phyloP scores from a whole-genome alignment of 2,888 invertebrate species.

The Mythimna ferrago region DNA sequence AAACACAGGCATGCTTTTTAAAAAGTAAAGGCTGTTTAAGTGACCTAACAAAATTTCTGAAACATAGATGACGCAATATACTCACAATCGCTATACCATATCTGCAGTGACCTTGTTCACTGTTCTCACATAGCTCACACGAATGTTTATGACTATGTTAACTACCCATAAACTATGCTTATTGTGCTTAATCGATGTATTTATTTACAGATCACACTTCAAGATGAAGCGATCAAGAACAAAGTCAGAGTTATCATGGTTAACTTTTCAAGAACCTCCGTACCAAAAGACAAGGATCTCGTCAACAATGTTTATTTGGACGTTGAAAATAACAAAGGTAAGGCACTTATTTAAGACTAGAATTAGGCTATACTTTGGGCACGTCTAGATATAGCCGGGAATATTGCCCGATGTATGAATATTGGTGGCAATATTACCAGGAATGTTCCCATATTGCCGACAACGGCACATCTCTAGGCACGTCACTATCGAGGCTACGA shows the following conservation, averaged over 20 bases:
- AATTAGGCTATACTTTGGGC: background rate
- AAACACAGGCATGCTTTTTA: background rate
- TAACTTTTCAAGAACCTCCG: constrained; percentile 76
- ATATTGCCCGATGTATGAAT: too few species aligned
- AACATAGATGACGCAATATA: constrained; percentile 30
- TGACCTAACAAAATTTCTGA: background rate
- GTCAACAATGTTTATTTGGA: constrained; percentile 86
- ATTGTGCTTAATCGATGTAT: constrained; percentile 1
- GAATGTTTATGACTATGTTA: background rate
- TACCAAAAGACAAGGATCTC: constrained; percentile 82
- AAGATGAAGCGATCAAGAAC: constrained; percentile 88
- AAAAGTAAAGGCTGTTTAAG: background rate
- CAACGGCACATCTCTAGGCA: too few species aligned
- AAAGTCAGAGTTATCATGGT: constrained; percentile 89
- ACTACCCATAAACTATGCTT: background rate
- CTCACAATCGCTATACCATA: constrained; percentile 12
- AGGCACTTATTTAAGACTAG: constrained; percentile 14
- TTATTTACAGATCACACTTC: constrained; percentile 85
- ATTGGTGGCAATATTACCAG: too few species aligned
- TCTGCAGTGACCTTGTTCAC: constrained; percentile 25
- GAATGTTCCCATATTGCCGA: too few species aligned
- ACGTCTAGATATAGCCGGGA: too few species aligned
- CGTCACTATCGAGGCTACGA: too few species aligned
- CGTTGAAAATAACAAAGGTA: constrained; percentile 83
- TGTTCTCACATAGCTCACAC: constrained; percentile 21